Conservation (phyloP, 1,140 invertebrate species). For the Ectropis grisescens region DNA sequence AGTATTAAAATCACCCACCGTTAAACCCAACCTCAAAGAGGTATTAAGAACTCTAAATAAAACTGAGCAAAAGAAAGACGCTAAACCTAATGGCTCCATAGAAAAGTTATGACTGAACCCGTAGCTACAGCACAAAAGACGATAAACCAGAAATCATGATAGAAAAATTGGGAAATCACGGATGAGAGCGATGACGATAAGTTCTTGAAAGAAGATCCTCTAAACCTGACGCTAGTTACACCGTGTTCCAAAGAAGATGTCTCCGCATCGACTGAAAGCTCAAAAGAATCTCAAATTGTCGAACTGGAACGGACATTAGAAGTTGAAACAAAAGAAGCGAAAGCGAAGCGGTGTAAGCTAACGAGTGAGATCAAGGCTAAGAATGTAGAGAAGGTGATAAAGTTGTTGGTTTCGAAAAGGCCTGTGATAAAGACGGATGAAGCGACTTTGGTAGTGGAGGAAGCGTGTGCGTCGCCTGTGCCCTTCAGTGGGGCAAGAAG, state of each 20-base stretch:
- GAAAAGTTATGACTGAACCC: constrained; percentile 1
- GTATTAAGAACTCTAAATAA: constrained; percentile 18
- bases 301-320: no score
- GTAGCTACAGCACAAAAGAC: neutral
- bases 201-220: no score
- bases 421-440: constrained; percentile 47
- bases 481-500: constrained; percentile 21
- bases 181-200: no score
- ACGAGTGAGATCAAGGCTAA: constrained; percentile 41
- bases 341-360: constrained; percentile 12
- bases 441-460: constrained; percentile 43
- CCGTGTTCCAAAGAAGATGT: no score
- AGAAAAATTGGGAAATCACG: constrained; percentile 2
- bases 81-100: constrained; percentile 8
- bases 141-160: constrained; percentile 3
- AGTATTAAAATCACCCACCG: constrained; percentile 51
- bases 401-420: constrained; percentile 44
- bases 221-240: no score
- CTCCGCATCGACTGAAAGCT: no score
- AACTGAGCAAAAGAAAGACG: constrained; percentile 11
- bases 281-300: no score
- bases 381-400: constrained; percentile 31
- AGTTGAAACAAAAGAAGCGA: no score
- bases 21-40: constrained; percentile 32
- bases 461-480: constrained; percentile 41